Percentiles rank a stretch among this genome's conserved stretches.
Conservation (phyloP, 2,888 invertebrate species). For the Morpho deidamia region DNA sequence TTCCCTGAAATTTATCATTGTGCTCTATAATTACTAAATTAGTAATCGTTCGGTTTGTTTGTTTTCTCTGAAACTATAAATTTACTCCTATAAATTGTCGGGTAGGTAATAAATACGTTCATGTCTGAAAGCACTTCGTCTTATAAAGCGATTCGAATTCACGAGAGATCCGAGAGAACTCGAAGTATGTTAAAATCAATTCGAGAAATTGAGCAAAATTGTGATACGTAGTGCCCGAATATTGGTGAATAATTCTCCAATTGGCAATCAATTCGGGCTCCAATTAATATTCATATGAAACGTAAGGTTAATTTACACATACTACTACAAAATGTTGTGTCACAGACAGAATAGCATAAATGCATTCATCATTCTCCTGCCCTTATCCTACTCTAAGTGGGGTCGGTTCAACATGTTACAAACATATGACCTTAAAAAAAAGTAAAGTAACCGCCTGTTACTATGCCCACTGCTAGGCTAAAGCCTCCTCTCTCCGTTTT, state of each 20-base stretch:
- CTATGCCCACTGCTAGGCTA: too few species aligned
- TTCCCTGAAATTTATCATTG: background rate
- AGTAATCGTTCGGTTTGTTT: background rate
- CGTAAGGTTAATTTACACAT: too few species aligned
- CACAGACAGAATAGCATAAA: too few species aligned
- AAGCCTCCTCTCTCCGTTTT: too few species aligned
- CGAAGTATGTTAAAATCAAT: conserved; percentile 5
- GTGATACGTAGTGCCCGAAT: background rate
- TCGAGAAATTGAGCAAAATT: conserved; percentile 1
- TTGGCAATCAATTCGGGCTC: too few species aligned
- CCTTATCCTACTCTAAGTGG: too few species aligned
- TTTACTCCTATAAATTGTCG: background rate
- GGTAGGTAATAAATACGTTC: background rate
- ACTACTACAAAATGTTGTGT: too few species aligned
- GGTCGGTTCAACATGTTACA: too few species aligned
- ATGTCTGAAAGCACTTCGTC: conserved; percentile 4
- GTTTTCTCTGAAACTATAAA: background rate
- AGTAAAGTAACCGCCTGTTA: too few species aligned
- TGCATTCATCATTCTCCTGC: too few species aligned
- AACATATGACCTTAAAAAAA: too few species aligned
- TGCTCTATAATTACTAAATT: background rate
- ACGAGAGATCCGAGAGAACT: conserved; percentile 2
- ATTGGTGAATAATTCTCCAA: background rate
- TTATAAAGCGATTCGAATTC: conserved; percentile 9
- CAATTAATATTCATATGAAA: too few species aligned